These are phyloP conservation scores for Menidia beryllina DNA, from an alignment of 2,113 vertebrate species.

Conservation along the genomic window DNA sequence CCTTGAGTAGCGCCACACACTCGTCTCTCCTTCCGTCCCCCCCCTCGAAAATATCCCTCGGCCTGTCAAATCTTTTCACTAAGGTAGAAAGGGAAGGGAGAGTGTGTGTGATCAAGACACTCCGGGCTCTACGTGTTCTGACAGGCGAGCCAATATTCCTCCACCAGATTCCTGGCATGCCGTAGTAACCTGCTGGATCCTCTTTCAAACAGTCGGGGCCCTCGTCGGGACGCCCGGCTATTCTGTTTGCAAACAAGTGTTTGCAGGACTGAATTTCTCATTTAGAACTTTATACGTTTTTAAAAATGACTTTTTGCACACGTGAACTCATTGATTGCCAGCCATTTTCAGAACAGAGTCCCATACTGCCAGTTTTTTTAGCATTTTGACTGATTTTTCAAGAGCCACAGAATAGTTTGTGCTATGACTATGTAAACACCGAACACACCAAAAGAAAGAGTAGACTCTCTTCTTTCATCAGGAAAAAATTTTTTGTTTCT, in stretches of 20 bases:
- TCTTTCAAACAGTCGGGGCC: constrained; percentile 57
- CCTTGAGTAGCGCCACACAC: constrained; percentile 58
- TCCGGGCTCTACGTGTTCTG: constrained; percentile 73
- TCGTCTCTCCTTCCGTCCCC: constrained; percentile 61
- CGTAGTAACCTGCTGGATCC: constrained; percentile 83
- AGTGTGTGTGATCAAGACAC: constrained; percentile 55
- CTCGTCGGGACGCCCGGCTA: constrained; percentile 29
- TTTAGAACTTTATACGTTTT: constrained; percentile 3
- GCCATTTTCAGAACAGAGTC: too few species aligned
- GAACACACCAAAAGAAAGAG: too few species aligned
- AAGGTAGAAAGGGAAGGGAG: constrained; percentile 49
- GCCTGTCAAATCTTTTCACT: constrained; percentile 45
- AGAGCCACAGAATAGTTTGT: too few species aligned
- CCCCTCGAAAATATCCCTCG: too few species aligned
- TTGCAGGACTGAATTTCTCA: constrained; percentile 22
- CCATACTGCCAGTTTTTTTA: too few species aligned
- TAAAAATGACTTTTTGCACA: not conserved
- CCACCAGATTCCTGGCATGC: constrained; percentile 82
- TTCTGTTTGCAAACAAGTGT: constrained; percentile 22
- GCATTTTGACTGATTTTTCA: too few species aligned
- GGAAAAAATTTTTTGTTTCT: too few species aligned
- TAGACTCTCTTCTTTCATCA: too few species aligned
- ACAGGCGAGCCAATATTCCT: constrained; percentile 78
- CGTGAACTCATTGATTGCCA: too few species aligned
- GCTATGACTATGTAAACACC: too few species aligned